These are phyloP conservation scores for Holocentrus rufus DNA, from an alignment of 2,797 vertebrate genomes.

Conservation along the genomic window DNA sequence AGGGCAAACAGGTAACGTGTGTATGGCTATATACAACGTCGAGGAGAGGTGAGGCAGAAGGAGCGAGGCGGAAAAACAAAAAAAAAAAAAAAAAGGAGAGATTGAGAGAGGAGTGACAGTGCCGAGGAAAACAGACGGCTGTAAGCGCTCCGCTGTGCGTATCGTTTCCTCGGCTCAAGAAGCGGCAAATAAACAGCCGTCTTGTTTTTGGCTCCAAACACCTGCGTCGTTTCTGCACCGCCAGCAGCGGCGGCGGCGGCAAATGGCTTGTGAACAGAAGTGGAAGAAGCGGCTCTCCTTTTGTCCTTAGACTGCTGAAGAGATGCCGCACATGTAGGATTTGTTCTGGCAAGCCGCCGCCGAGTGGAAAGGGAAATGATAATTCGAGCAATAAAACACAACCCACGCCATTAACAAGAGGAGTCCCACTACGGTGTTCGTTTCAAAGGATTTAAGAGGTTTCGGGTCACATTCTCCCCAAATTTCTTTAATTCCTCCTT, in stretches of 20 bases:
- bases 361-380: slow-evolving; percentile 19
- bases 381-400: slow-evolving; percentile 23
- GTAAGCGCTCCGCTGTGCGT: slow-evolving; percentile 56
- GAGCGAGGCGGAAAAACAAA: slow-evolving; percentile 12
- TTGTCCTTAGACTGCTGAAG: slow-evolving; percentile 52
- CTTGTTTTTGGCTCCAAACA: slow-evolving; percentile 69
- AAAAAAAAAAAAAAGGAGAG: slow-evolving; percentile 19
- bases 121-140: slow-evolving; percentile 59
- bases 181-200: slow-evolving; percentile 77
- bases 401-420: slow-evolving; percentile 10
- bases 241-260: slow-evolving; percentile 56
- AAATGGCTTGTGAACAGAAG: slow-evolving; percentile 63
- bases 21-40: not conserved
- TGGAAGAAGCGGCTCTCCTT: slow-evolving; percentile 56
- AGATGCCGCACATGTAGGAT: slow-evolving; percentile 30
- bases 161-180: slow-evolving; percentile 68
- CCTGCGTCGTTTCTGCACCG: slow-evolving; percentile 70
- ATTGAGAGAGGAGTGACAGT: slow-evolving; percentile 48
- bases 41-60: not conserved
- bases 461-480: not conserved
- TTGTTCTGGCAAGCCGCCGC: slow-evolving; percentile 20
- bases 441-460: slow-evolving; percentile 6
- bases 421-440: not conserved
- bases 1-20: slow-evolving; percentile 17
- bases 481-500: not conserved